Conservation (phyloP, 2,797 vertebrate genomes). For the Coregonus ussuriensis region DNA sequence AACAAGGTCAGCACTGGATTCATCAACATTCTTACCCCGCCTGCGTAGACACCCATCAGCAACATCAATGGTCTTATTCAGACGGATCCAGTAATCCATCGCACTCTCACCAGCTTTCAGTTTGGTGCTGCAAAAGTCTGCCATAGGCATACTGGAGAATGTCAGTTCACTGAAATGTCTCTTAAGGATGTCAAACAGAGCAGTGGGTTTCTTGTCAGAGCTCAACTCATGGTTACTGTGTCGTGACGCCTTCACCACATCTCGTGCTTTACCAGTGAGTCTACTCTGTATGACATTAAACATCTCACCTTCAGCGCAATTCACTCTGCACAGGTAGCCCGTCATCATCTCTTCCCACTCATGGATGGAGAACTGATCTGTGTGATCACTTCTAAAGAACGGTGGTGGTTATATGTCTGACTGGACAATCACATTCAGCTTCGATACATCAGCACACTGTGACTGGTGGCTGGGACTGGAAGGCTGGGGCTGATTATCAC, state of each 20-base stretch:
- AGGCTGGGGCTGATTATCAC: background rate
- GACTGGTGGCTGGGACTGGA: slow-evolving; percentile 1
- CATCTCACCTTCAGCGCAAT: background rate
- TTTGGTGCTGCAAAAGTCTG: slow-evolving; percentile 32
- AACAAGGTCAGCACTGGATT: slow-evolving; percentile 20
- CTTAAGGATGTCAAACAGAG: slow-evolving; percentile 29
- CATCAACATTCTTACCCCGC: slow-evolving; percentile 14
- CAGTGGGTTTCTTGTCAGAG: background rate
- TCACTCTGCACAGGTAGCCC: background rate
- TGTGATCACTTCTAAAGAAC: slow-evolving; percentile 18
- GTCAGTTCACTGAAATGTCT: slow-evolving; percentile 14
- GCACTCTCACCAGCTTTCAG: slow-evolving; percentile 3
- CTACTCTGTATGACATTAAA: slow-evolving; percentile 15
- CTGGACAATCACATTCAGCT: slow-evolving; percentile 22
- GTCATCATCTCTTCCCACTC: slow-evolving; percentile 28
- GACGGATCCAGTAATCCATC: slow-evolving; percentile 30
- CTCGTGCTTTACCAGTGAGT: slow-evolving; percentile 10
- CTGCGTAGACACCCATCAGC: slow-evolving; percentile 25
- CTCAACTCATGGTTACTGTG: background rate
- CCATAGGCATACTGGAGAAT: slow-evolving; percentile 33
- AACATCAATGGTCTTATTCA: slow-evolving; percentile 28
- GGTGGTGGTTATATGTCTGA: background rate
- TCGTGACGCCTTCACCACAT: slow-evolving; percentile 22
- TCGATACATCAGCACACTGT: slow-evolving; percentile 9
- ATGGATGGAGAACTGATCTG: slow-evolving; percentile 11